Conservation (phyloP, 1,140 invertebrate species). For the Apis dorsata region DNA sequence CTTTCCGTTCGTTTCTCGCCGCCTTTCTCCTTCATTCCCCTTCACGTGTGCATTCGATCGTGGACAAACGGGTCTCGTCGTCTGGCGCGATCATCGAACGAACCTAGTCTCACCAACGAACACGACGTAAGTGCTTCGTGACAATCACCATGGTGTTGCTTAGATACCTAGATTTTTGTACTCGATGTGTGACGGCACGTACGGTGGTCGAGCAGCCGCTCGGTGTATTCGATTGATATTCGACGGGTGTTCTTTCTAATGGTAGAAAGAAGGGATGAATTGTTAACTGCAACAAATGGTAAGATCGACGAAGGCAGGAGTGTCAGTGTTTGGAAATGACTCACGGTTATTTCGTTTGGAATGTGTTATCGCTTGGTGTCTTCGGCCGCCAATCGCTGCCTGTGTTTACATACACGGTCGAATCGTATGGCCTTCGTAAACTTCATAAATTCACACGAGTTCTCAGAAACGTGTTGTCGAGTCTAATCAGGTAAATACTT, state of each 20-base stretch:
- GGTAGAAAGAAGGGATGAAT: too few relatives aligned
- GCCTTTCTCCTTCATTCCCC: not conserved
- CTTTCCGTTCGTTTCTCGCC: not conserved
- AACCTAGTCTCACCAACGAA: not conserved
- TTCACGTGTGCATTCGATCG: not conserved
- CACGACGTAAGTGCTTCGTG: constrained; percentile 31
- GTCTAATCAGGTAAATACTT: not conserved
- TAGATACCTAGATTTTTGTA: not conserved
- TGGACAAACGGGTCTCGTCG: not conserved
- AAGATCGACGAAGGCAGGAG: not conserved
- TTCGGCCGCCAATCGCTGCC: not conserved
- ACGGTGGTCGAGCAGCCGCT: not conserved
- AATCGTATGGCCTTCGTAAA: not conserved
- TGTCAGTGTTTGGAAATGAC: not conserved
- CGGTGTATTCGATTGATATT: too few relatives aligned
- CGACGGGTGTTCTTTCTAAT: too few relatives aligned
- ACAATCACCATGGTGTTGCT: constrained; percentile 9
- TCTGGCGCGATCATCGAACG: constrained; percentile 6
- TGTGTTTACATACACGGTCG: constrained; percentile 27
- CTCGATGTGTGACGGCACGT: not conserved
- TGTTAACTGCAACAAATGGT: not conserved
- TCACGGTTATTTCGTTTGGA: too few relatives aligned
- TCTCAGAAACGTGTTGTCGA: not conserved
- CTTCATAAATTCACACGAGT: not conserved
- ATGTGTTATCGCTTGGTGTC: constrained; percentile 6